phyloP scores from a whole-genome alignment of 2,888 invertebrate genomes.

The Morpho helenor region DNA sequence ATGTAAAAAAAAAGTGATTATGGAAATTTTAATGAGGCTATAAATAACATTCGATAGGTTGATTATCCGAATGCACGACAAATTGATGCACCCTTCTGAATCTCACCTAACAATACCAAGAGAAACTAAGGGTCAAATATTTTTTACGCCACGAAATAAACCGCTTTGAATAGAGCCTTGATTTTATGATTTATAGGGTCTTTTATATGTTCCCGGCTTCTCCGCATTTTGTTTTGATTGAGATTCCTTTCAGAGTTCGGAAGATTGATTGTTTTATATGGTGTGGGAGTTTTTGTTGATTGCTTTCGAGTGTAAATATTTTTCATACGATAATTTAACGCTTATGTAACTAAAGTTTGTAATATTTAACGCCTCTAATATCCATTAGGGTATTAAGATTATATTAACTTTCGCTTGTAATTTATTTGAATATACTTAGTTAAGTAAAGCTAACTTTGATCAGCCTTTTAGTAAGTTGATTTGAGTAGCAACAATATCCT shows the following conservation, averaged over 20 bases:
- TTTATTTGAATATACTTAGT: too few species aligned
- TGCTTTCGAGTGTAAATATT: constrained; percentile 66
- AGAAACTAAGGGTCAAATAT: constrained; percentile 56
- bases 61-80: constrained; percentile 69
- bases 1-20: constrained; percentile 51
- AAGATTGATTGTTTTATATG: constrained; percentile 76
- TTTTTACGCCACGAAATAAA: constrained; percentile 66
- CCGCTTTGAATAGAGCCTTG: constrained; percentile 70
- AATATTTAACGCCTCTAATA: constrained; percentile 6
- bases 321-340: constrained; percentile 50
- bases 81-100: constrained; percentile 65
- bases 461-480: too few species aligned
- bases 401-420: too few species aligned
- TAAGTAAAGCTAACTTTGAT: too few species aligned
- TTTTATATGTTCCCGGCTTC: constrained; percentile 69
- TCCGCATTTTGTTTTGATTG: constrained; percentile 76
- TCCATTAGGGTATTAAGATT: not conserved
- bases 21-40: constrained; percentile 70
- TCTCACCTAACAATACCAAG: constrained; percentile 50
- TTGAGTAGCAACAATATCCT: too few species aligned
- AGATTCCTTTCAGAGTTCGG: constrained; percentile 66
- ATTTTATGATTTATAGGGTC: constrained; percentile 77
- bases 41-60: constrained; percentile 61
- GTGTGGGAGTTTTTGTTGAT: constrained; percentile 72
- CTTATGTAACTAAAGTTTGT: constrained; percentile 26